These are phyloP conservation scores for Indicator maculatus DNA, from an alignment of 2,113 vertebrate genomes.

Conservation along the genomic window DNA sequence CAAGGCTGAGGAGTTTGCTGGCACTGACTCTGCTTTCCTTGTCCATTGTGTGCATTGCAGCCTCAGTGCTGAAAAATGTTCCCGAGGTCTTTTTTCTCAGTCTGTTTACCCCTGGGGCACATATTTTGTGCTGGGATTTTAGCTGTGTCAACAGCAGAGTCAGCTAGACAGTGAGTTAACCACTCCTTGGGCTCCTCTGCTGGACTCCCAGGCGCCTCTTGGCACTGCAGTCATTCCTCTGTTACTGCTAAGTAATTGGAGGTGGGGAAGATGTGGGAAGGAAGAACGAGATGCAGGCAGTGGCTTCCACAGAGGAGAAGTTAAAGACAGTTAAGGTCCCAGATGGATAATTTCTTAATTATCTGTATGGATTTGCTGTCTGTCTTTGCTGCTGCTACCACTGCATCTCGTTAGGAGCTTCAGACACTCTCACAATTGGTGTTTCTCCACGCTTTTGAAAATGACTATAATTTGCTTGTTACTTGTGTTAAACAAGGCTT, in stretches of 20 bases:
- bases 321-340: slow-evolving; percentile 34
- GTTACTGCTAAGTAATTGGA: slow-evolving; percentile 35
- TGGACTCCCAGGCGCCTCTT: slow-evolving; percentile 42
- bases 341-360: slow-evolving; percentile 69
- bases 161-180: slow-evolving; percentile 35
- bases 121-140: slow-evolving; percentile 62
- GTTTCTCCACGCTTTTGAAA: slow-evolving; percentile 56
- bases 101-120: slow-evolving; percentile 65
- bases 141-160: slow-evolving; percentile 45
- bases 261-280: neutral
- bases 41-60: slow-evolving; percentile 14
- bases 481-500: slow-evolving; percentile 33
- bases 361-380: slow-evolving; percentile 68
- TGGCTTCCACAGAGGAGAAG: neutral
- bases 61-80: slow-evolving; percentile 54
- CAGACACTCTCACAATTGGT: slow-evolving; percentile 44
- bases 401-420: slow-evolving; percentile 56
- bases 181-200: neutral
- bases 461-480: slow-evolving; percentile 67
- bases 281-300: neutral
- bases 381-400: slow-evolving; percentile 34
- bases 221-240: neutral
- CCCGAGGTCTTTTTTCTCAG: slow-evolving; percentile 43
- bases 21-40: slow-evolving; percentile 34
- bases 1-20: neutral